Evolutionary conservation across 2,888 invertebrate genomes (phyloP), one percentile per base, ranked within the genome.

Genomic region (Pheosia gnoma): DNA sequence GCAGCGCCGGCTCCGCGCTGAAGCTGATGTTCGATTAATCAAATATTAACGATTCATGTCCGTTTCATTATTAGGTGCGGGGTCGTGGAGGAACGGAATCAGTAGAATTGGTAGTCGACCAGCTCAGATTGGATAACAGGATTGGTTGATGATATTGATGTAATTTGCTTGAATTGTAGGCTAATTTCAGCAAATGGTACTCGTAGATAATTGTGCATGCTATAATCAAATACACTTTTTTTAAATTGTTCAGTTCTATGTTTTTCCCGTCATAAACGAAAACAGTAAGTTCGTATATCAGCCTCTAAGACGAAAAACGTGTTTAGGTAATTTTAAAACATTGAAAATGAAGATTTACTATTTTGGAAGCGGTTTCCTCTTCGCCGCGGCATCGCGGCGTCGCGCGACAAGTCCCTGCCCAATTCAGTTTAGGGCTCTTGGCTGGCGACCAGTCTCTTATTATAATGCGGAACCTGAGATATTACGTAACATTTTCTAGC

Each of bases 21-120:
- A 81, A 77, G 75, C 71, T 65, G 62, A 25, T 25, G 25, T 2
- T 25, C 25, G 69, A 74, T 78, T 78, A 82, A 83, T 83, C 82
- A 78, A 83, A 80, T 80, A 82, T 78, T 80, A 78, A 77, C 75
- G 75, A 78, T 70, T 57, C 70, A 51, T 70, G 68, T 75, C 71
- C 71, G 74, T 63, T 68, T 64, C 47, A n/a, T 47, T 47, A 47
- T 47, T 47, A 47, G 11, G 11, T 47, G 47, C 5, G 47, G 11
- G n/a, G 47, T 9, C 43, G 47, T 3, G 6, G 11, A 47, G 47
- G 6, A n/a, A n/a, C 47, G 47, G n/a, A 47, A 47, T n/a, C n/a
- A n/a, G 47, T 47, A 47, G 47, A n/a, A 6, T 47, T 47, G 4
- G 47, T 5, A 11, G n/a, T n/a, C 11, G 47, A 47, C 47, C 47